These are phyloP conservation scores for Folsomia candida DNA, from an alignment of 2,888 invertebrate genomes.

Conservation along the genomic window DNA sequence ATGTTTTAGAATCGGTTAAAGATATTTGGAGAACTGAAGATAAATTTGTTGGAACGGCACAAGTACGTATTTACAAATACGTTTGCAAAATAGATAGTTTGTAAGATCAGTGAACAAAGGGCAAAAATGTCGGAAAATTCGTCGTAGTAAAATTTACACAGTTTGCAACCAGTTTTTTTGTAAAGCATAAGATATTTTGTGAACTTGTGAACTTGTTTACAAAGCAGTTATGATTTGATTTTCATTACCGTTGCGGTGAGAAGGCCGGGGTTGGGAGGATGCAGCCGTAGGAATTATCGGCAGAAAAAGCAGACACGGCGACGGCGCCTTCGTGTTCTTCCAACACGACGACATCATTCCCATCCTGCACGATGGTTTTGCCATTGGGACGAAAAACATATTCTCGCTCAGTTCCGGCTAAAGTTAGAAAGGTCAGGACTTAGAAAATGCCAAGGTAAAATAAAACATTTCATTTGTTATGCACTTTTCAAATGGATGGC, in stretches of 20 bases:
- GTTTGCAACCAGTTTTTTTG: no score
- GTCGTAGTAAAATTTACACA: no score
- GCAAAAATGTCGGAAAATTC: no score
- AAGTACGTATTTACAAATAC: no score
- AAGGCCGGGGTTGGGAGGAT: conserved; percentile 47
- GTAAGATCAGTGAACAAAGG: no score
- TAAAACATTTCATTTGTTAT: background rate
- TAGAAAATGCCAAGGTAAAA: background rate
- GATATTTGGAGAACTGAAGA: no score
- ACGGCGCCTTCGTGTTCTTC: conserved; percentile 46
- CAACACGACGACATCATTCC: conserved; percentile 36
- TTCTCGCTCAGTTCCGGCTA: conserved; percentile 18
- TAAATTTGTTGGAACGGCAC: no score
- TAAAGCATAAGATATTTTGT: no score
- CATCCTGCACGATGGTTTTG: conserved; percentile 34
- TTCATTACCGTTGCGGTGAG: conserved; percentile 21
- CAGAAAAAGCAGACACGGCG: conserved; percentile 39
- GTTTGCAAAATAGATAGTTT: no score
- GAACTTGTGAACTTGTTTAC: no score
- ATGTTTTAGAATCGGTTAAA: no score
- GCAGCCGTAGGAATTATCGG: conserved; percentile 36
- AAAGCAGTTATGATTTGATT: no score
- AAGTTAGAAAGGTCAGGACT: background rate
- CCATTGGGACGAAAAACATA: conserved; percentile 46
- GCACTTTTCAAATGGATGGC: conserved; percentile 39